phyloP scores from a whole-genome alignment of 2,888 invertebrate genomes.

The Erynnis tages region DNA sequence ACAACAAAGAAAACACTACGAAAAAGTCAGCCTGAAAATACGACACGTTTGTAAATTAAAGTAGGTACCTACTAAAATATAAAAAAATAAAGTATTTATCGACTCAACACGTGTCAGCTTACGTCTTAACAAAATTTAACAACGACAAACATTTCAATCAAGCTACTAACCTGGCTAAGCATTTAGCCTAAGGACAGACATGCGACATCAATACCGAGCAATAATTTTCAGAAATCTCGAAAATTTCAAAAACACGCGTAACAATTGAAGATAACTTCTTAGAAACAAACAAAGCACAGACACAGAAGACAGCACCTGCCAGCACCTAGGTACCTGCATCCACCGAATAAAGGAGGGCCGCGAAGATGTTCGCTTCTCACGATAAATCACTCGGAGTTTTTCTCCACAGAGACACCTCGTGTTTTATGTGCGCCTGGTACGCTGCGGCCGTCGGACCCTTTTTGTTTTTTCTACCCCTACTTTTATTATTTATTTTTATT shows the following conservation, averaged over 20 bases:
- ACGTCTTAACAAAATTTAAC: too few species aligned
- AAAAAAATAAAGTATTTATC: neutral
- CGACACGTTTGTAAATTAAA: too few species aligned
- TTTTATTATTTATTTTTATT: conserved; percentile 26
- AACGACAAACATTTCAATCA: too few species aligned
- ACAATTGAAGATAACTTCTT: conserved; percentile 16
- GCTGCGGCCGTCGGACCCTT: conserved; percentile 45
- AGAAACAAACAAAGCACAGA: conserved; percentile 31
- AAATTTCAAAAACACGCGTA: neutral
- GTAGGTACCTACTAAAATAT: neutral
- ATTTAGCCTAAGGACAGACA: too few species aligned
- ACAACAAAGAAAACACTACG: too few species aligned
- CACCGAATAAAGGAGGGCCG: conserved; percentile 50
- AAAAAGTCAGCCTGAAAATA: too few species aligned
- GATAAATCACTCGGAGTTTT: conserved; percentile 66
- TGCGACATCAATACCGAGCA: too few species aligned
- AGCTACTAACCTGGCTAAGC: too few species aligned
- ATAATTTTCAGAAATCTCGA: neutral
- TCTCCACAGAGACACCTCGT: conserved; percentile 56
- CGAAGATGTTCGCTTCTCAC: conserved; percentile 70
- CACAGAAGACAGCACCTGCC: conserved; percentile 44
- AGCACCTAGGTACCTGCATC: conserved; percentile 43
- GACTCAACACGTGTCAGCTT: neutral
- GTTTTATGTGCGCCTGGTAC: conserved; percentile 61
- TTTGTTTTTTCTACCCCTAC: conserved; percentile 34